Conservation (phyloP, 2,113 vertebrate species). For the Nibea coibor region DNA sequence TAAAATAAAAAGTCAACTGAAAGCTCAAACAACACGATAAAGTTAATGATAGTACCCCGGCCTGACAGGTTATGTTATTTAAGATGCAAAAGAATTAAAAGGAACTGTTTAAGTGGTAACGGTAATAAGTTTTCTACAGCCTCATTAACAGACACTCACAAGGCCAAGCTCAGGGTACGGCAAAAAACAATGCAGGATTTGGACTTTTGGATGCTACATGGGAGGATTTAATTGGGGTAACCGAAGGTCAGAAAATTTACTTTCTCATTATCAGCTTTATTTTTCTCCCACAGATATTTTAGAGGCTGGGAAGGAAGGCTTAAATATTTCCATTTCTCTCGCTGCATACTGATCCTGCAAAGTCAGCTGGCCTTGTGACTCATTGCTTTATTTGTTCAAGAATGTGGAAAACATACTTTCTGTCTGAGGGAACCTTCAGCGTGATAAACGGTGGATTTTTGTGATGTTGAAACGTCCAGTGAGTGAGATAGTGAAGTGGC, state of each 20-base stretch:
- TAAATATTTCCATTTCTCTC: not conserved
- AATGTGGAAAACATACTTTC: conserved; percentile 4
- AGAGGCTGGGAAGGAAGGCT: not conserved
- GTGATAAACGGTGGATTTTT: conserved; percentile 1
- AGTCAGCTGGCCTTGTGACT: conserved; percentile 9
- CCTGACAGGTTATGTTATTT: not conserved
- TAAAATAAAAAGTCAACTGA: conserved; percentile 39
- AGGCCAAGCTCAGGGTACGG: not conserved
- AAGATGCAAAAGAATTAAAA: not conserved
- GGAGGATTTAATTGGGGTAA: not conserved
- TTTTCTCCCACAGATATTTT: conserved; percentile 1
- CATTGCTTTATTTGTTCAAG: not conserved
- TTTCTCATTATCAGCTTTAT: not conserved
- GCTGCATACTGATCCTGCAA: not conserved
- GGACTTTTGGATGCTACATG: not conserved
- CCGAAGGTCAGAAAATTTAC: not conserved
- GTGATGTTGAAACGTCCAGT: not conserved
- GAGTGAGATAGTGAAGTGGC: not conserved
- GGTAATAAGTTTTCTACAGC: not conserved
- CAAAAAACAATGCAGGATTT: conserved; percentile 11
- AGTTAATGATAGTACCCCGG: not conserved
- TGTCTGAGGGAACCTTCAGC: not conserved
- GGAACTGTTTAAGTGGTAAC: not conserved
- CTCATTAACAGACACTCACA: not conserved
- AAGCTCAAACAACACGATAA: conserved; percentile 14